Evolutionary conservation across 2,888 invertebrate genomes (phyloP).

Genomic region (Allygus modestus): DNA sequence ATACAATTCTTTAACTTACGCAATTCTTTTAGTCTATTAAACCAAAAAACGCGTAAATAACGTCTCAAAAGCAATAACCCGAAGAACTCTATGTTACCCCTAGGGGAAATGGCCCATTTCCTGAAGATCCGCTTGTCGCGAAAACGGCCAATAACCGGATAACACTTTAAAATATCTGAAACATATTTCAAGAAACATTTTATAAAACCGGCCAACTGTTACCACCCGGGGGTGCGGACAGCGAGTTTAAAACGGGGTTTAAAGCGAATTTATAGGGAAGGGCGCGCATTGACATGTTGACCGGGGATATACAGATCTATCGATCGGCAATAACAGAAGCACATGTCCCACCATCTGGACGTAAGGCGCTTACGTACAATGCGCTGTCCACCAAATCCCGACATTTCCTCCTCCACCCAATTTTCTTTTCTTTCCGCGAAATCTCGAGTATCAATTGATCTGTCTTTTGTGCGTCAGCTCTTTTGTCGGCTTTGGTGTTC

Average conservation of each 20-base stretch:
- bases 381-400: conserved; percentile 3
- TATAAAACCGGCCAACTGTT: conserved; percentile 54
- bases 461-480: conserved; percentile 36
- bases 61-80: conserved; percentile 11
- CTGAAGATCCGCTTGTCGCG: neutral
- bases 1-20: too few species aligned
- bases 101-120: conserved; percentile 2
- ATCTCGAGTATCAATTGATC: conserved; percentile 45
- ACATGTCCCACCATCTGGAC: conserved; percentile 47
- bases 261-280: conserved; percentile 49
- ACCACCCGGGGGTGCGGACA: conserved; percentile 14
- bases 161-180: conserved; percentile 48
- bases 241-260: conserved; percentile 31
- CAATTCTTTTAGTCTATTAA: too few species aligned
- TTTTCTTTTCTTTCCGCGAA: conserved; percentile 25
- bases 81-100: neutral
- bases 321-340: conserved; percentile 38
- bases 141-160: conserved; percentile 13
- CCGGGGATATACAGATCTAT: conserved; percentile 1
- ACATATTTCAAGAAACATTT: conserved; percentile 53
- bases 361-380: conserved; percentile 34
- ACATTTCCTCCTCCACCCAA: neutral
- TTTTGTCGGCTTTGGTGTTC: neutral
- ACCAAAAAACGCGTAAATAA: neutral
- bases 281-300: conserved; percentile 35